Percentiles rank a stretch among this genome's conserved stretches.
phyloP scores from a whole-genome alignment of 2,888 invertebrate species.

The Xestia c-nigrum region DNA sequence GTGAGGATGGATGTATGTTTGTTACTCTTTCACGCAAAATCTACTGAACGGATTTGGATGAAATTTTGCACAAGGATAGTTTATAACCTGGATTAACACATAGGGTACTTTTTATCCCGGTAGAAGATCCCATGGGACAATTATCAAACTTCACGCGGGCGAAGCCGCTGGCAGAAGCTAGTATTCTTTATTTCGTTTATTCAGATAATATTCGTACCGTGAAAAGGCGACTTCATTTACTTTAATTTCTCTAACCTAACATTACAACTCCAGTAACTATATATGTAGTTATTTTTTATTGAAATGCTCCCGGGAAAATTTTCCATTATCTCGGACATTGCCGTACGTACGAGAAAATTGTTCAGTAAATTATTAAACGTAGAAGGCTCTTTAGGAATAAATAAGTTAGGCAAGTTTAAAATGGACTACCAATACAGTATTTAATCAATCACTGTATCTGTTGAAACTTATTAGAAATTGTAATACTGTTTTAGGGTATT shows the following conservation, averaged over 20 bases:
- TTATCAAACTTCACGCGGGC: too few species aligned
- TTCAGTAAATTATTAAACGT: conserved; percentile 25
- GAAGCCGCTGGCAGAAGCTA: too few species aligned
- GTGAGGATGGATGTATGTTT: too few species aligned
- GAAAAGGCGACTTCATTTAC: not conserved
- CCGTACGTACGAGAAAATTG: conserved; percentile 17
- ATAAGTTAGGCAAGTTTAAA: not conserved
- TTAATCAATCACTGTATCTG: not conserved
- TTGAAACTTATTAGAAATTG: not conserved
- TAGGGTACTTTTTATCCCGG: too few species aligned
- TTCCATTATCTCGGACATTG: conserved; percentile 23
- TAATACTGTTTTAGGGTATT: not conserved
- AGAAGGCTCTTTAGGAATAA: not conserved
- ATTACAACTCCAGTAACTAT: not conserved
- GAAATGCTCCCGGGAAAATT: conserved; percentile 1
- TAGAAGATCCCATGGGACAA: too few species aligned
- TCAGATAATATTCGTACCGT: not conserved
- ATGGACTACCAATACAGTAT: not conserved
- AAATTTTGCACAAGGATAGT: too few species aligned
- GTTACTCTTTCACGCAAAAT: too few species aligned
- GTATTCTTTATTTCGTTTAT: not conserved
- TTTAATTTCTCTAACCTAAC: conserved; percentile 1
- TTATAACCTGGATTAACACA: too few species aligned
- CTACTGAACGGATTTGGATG: too few species aligned
- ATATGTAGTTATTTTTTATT: conserved; percentile 50